A percentile compares a stretch with the other conserved stretches of the same genome.
Conservation (phyloP, 2,113 vertebrate genomes). For the Ariopsis seemanni region DNA sequence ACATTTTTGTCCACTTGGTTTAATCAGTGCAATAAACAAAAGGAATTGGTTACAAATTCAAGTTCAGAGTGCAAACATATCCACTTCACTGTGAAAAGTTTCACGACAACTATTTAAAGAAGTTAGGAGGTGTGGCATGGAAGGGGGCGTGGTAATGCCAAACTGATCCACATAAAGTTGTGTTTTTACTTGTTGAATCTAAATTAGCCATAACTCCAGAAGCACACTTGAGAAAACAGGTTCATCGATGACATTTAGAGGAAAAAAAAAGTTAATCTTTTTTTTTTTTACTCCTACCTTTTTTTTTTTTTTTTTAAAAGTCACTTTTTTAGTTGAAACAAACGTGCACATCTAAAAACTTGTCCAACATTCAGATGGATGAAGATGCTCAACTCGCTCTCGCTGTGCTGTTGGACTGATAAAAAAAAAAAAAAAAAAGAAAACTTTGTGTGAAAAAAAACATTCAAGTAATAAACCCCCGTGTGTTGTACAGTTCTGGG, state of each 20-base stretch:
- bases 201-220: too few relatives aligned
- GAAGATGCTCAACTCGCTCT: not conserved
- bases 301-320: too few relatives aligned
- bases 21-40: not conserved
- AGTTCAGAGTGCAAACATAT: not conserved
- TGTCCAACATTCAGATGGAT: not conserved
- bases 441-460: too few relatives aligned
- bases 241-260: not conserved
- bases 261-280: too few relatives aligned
- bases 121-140: not conserved
- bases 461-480: not conserved
- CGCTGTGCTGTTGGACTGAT: not conserved
- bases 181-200: too few relatives aligned
- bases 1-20: not conserved
- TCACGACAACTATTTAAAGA: not conserved
- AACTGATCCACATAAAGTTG: not conserved
- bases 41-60: not conserved
- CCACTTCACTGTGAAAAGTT: not conserved
- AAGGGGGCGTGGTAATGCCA: not conserved
- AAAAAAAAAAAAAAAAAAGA: too few relatives aligned
- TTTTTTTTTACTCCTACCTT: not conserved
- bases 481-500: not conserved
- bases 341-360: not conserved
- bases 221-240: too few relatives aligned
- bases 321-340: not conserved